Evolutionary conservation across 2,113 vertebrate genomes (phyloP), one percentile per base, ranked within the genome.

Genomic region (Cacatua alba): DNA sequence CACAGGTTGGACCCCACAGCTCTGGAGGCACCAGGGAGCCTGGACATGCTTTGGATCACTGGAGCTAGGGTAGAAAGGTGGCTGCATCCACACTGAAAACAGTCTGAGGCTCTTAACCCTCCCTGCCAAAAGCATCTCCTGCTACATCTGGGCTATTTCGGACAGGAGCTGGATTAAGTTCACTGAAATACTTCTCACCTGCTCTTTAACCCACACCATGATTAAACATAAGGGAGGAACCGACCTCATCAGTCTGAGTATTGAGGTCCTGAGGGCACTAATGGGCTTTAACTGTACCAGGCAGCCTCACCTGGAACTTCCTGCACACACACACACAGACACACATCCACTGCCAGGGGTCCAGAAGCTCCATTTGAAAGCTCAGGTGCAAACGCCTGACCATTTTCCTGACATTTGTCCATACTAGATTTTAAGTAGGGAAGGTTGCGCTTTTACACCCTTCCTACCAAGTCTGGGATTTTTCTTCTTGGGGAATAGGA

Each of bases 261-360:
- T 1, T 0, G 0, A 5, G 10, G 10, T 4, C 13, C 57, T 60
- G 55, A 63, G 57, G 19, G 24, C 15, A 24, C 31, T 88, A 37
- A 18, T 26, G 68, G 37, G 13, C 52, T 80, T 80, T 44, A n/a
- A 29, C 4, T 65, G 35, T 29, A n/a, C 26, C 46, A 37, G 2
- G 9, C 2, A 55, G 37, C 23, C 17, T 44, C 25, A 70, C 10
- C 37, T 57, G 63, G 17, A 9, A 31, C 10, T 2, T 5, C 13
- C 5, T 5, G 51, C 25, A 52, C 51, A 29, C 16, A 26, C 25
- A 29, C 16, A 26, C 8, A 4, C 3, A n/a, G 39, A 20, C 6
- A 4, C 5, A 1, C 13, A 16, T 2, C 13, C 39, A 17, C 15
- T 35, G 64, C 19, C 25, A 12, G 15, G 23, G 13, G 6, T 7